A percentile compares a stretch with the other conserved stretches of the same genome.
Conservation (phyloP, 2,888 invertebrate genomes). For the Drosophila rellima region DNA sequence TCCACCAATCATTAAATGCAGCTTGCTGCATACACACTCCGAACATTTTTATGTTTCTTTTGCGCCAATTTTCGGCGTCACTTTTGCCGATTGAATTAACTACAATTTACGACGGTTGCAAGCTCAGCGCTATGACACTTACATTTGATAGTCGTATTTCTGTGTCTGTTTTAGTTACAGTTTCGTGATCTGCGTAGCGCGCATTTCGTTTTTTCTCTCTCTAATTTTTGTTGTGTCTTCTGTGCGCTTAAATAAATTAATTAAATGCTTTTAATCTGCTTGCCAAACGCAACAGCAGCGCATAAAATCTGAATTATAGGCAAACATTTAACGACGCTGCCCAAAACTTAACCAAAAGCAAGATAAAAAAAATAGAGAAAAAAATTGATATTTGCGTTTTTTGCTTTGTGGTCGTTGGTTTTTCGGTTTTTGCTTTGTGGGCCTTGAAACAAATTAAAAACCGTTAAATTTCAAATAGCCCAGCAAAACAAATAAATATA, state of each 20-base stretch:
- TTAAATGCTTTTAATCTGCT: constrained; percentile 41
- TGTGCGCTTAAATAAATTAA: constrained; percentile 42
- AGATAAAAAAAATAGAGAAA: constrained; percentile 17
- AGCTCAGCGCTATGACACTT: constrained; percentile 28
- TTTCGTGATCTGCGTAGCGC: constrained; percentile 34
- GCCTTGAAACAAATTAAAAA: constrained; percentile 72
- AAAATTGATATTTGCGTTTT: constrained; percentile 34
- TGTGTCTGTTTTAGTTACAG: constrained; percentile 20
- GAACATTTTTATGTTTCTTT: constrained; percentile 8
- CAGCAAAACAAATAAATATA: constrained; percentile 72
- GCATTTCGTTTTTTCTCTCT: constrained; percentile 18
- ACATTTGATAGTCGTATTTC: background rate
- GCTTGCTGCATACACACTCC: constrained; percentile 17
- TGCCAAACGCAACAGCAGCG: constrained; percentile 38
- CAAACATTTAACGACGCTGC: constrained; percentile 44
- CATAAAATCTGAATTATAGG: constrained; percentile 34
- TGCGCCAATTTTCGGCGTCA: constrained; percentile 20
- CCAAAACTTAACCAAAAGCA: constrained; percentile 21
- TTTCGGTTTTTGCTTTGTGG: constrained; percentile 47
- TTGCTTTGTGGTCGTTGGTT: constrained; percentile 51
- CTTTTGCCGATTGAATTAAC: constrained; percentile 2
- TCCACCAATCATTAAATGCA: constrained; percentile 22
- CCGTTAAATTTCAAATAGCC: constrained; percentile 58
- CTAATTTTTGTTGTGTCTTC: constrained; percentile 29
- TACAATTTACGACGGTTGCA: constrained; percentile 9